These are phyloP conservation scores for Lepidostoma basale DNA, from an alignment of 1,140 invertebrate species.

Conservation along the genomic window DNA sequence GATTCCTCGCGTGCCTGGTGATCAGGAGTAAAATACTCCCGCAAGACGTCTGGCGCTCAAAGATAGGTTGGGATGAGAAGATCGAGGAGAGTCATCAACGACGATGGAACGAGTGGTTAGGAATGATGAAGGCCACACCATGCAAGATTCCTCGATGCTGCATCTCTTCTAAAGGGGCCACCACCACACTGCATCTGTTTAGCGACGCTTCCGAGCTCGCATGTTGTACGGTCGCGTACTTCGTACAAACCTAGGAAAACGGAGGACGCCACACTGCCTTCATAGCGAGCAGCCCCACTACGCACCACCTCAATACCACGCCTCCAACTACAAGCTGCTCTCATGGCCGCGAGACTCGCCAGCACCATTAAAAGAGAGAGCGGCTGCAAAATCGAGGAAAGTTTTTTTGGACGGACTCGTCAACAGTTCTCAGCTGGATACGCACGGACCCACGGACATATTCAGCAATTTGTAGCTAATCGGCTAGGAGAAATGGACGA, in stretches of 20 bases:
- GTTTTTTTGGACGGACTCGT: conserved; percentile 48
- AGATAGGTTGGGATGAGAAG: conserved; percentile 48
- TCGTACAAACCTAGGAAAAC: conserved; percentile 21
- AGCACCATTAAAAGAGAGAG: conserved; percentile 35
- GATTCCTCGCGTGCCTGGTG: conserved; percentile 47
- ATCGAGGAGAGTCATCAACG: background rate
- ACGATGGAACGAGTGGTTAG: conserved; percentile 17
- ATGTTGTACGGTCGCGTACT: conserved; percentile 43
- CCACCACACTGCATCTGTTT: too few species aligned
- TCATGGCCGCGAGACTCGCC: conserved; percentile 43
- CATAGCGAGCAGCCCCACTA: conserved; percentile 44
- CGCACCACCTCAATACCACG: conserved; percentile 45
- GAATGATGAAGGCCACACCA: conserved; percentile 36
- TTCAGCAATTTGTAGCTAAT: conserved; percentile 46
- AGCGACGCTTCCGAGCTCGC: background rate
- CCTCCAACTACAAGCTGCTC: conserved; percentile 47
- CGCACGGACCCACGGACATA: conserved; percentile 44
- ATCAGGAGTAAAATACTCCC: conserved; percentile 48
- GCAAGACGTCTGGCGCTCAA: conserved; percentile 49
- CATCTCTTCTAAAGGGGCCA: too few species aligned
- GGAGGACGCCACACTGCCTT: conserved; percentile 19
- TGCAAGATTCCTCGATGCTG: conserved; percentile 40
- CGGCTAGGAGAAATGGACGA: conserved; percentile 49
- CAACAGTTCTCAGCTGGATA: conserved; percentile 49
- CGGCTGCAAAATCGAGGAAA: conserved; percentile 4